These are phyloP conservation scores for Nephrotoma flavescens DNA, from an alignment of 2,888 invertebrate species.

Conservation along the genomic window DNA sequence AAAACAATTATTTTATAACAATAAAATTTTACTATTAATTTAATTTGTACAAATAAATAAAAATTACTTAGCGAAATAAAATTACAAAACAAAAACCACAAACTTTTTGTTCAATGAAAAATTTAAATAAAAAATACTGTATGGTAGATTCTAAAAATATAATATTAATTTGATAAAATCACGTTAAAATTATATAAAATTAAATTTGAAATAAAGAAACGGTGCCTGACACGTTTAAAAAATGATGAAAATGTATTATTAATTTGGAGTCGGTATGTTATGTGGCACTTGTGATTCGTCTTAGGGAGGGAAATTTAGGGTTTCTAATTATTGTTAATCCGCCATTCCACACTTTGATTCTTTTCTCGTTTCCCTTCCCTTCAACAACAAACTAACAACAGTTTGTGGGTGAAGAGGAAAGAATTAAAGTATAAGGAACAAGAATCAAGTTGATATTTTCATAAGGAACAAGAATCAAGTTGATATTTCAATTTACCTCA, in stretches of 20 bases:
- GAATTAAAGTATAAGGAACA: too few species aligned
- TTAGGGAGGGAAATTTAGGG: too few species aligned
- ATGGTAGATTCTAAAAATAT: neutral
- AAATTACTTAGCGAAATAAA: neutral
- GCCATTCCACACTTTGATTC: too few species aligned
- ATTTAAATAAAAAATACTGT: neutral
- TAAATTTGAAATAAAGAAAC: neutral
- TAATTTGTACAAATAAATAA: neutral
- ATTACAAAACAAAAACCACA: neutral
- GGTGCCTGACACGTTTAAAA: constrained; percentile 1
- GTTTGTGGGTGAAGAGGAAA: too few species aligned
- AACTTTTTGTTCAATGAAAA: neutral
- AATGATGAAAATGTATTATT: neutral
- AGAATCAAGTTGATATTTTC: too few species aligned
- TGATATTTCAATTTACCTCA: too few species aligned
- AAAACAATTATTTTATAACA: neutral
- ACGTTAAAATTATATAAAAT: neutral
- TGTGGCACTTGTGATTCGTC: too few species aligned
- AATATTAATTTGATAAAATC: neutral
- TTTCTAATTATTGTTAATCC: too few species aligned
- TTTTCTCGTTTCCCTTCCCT: too few species aligned
- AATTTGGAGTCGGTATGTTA: neutral
- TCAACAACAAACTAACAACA: too few species aligned
- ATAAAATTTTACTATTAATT: neutral
- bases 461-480: too few species aligned